A percentile compares a stretch with the other conserved stretches of the same genome.
These are phyloP conservation scores for Trichechus manatus DNA, from an alignment of 2,113 vertebrate genomes.

Conservation along the genomic window DNA sequence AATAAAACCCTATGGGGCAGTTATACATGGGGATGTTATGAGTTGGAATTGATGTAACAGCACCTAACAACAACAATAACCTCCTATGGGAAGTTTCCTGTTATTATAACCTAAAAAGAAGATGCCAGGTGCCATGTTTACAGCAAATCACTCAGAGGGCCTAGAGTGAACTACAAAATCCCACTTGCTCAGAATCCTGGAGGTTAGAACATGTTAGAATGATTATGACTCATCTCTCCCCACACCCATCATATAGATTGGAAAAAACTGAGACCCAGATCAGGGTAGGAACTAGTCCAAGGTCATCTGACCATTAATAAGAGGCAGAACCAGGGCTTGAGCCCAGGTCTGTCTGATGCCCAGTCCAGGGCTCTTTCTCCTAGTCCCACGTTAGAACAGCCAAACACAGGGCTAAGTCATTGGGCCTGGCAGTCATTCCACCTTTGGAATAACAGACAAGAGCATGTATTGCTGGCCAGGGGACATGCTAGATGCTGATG, in stretches of 20 bases:
- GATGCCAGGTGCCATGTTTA: background rate
- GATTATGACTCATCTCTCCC: background rate
- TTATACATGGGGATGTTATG: background rate
- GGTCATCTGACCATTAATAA: background rate
- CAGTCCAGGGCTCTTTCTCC: background rate
- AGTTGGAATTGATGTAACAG: background rate
- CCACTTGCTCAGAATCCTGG: background rate
- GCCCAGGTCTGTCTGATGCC: too few species aligned
- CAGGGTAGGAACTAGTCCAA: background rate
- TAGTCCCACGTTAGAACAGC: background rate
- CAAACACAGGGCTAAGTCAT: background rate
- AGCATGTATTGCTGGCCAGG: rapidly evolving
- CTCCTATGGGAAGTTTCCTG: background rate
- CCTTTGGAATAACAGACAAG: background rate
- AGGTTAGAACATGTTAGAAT: background rate
- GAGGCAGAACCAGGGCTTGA: background rate
- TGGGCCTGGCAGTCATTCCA: too few species aligned
- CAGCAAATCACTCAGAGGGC: background rate
- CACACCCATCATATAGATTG: background rate
- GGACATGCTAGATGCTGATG: too few species aligned
- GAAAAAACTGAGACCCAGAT: background rate
- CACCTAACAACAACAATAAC: background rate
- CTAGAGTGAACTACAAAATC: background rate
- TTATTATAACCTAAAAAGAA: background rate
- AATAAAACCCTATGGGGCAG: too few species aligned